A percentile compares a stretch with the other conserved stretches of the same genome.
These are phyloP conservation scores for Oxygymnocypris stewartii DNA, from an alignment of 2,113 vertebrate genomes.

Conservation along the genomic window DNA sequence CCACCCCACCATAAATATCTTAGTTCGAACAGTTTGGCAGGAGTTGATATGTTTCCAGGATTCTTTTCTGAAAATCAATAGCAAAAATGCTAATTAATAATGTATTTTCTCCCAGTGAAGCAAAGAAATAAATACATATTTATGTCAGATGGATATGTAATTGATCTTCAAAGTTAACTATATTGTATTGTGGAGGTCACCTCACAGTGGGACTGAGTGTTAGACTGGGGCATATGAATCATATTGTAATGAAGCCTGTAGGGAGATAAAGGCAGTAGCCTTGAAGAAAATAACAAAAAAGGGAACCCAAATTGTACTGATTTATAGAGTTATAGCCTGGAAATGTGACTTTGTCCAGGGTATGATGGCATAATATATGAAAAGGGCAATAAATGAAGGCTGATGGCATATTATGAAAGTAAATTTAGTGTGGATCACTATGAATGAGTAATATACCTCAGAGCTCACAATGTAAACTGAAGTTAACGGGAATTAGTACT, in stretches of 20 bases:
- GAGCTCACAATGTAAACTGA: background rate
- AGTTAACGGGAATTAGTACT: background rate
- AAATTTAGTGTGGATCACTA: background rate
- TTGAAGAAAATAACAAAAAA: constrained; percentile 7
- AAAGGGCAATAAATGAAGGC: constrained; percentile 19
- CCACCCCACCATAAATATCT: background rate
- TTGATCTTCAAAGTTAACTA: constrained; percentile 66
- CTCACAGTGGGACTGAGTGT: constrained; percentile 45
- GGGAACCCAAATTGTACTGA: constrained; percentile 2
- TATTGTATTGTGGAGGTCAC: constrained; percentile 63
- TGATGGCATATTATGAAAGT: constrained; percentile 1
- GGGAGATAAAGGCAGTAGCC: constrained; percentile 28
- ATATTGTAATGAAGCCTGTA: constrained; percentile 32
- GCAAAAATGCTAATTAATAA: constrained; percentile 62
- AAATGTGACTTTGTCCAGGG: background rate
- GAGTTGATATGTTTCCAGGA: constrained; percentile 64
- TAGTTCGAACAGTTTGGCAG: constrained; percentile 41
- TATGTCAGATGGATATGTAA: constrained; percentile 63
- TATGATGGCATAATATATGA: background rate
- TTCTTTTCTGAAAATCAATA: constrained; percentile 69
- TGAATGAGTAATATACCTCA: background rate
- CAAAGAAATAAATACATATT: constrained; percentile 63
- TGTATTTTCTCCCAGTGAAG: constrained; percentile 50
- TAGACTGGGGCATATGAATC: constrained; percentile 56
- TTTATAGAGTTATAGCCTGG: background rate